Base-by-base conservation (phyloP, 2,888 invertebrate genomes). In the Ryuthela nishihirai region DNA sequence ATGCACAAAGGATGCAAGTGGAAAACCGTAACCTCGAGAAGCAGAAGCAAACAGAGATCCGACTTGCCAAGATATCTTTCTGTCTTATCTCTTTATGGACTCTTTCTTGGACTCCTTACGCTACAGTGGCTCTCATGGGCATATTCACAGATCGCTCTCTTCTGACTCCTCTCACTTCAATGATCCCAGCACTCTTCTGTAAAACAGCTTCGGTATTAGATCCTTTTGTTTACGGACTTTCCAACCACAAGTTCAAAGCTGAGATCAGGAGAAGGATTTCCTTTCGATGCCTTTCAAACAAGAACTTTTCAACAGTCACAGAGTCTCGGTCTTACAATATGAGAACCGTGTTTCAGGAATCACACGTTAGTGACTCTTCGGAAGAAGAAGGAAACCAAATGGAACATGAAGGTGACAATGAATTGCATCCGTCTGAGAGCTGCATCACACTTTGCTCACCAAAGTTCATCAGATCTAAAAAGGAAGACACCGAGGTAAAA, bases 71-170 rank as follows among this genome's bases (percentile, higher is more conserved):
- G 50, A 79, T 85, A 46, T 84, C 86, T 10, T 80, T 85, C 54
- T 78, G 79, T 20, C 82, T 87, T 0, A 84, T 88, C 60, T 79
- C 80, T 0, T 70, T 88, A 62, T 90, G 88, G 82, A 84, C 88
- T 69, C 69, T 83, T 9, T 83, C 88, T 0, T 90, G 89, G 89
- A 85, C 87, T 0, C 89, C 89, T 0, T 89, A 89, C 70, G 83
- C 88, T 0, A 73, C 84, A 0, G 83, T 89, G 0, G 82, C 88
- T 12, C 77, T 89, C 25, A 71, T 88, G 20, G 88, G 88, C 0
- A 82, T 86, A 65, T 81, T 81, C 61, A 84, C 83, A 2, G 75
- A 81, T 67, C 80, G 81, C 62, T 73, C 81, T 23, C 72, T 82
- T 12, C 78, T 89, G 34, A 82, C 84, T 0, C 88, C 88, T 0